These are phyloP conservation scores for Polypterus senegalus DNA, from an alignment of 2,113 vertebrate species.

Conservation along the genomic window DNA sequence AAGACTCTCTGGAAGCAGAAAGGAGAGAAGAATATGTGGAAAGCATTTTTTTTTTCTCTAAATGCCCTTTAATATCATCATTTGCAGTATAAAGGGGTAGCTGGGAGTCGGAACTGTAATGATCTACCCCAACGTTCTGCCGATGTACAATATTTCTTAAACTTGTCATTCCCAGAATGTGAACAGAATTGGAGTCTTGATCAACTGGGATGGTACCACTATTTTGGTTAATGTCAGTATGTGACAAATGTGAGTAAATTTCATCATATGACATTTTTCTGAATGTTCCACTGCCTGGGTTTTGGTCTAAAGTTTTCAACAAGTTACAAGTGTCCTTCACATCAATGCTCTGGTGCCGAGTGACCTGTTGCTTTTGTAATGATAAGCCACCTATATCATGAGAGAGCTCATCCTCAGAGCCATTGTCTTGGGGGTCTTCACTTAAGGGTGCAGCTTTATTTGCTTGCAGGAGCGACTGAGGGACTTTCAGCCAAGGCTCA, in stretches of 20 bases:
- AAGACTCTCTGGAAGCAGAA: slow-evolving; percentile 48
- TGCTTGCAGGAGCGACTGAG: slow-evolving; percentile 48
- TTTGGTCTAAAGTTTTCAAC: slow-evolving; percentile 47
- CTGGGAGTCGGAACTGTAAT: slow-evolving; percentile 76
- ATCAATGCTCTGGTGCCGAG: slow-evolving; percentile 61
- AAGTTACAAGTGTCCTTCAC: slow-evolving; percentile 53
- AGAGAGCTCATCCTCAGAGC: slow-evolving; percentile 51
- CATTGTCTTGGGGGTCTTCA: slow-evolving; percentile 49
- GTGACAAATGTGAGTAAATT: slow-evolving; percentile 42
- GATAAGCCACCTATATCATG: slow-evolving; percentile 38
- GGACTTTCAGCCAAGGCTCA: slow-evolving; percentile 56
- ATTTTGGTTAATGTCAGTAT: slow-evolving; percentile 46
- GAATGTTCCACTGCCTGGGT: slow-evolving; percentile 26
- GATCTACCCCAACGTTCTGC: slow-evolving; percentile 57
- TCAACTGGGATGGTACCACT: slow-evolving; percentile 33
- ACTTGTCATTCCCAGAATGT: slow-evolving; percentile 56
- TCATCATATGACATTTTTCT: slow-evolving; percentile 65
- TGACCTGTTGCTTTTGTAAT: slow-evolving; percentile 38
- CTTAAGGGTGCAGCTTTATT: slow-evolving; percentile 53
- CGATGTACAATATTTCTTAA: slow-evolving; percentile 58
- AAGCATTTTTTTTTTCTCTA: slow-evolving; percentile 53
- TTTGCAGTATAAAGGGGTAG: slow-evolving; percentile 41
- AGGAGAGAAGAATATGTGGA: slow-evolving; percentile 48
- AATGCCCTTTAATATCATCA: slow-evolving; percentile 34
- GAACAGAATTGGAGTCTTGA: slow-evolving; percentile 43